These are phyloP conservation scores for Mormyrops boulengeri DNA, from an alignment of 2,797 vertebrate species.

Conservation along the genomic window DNA sequence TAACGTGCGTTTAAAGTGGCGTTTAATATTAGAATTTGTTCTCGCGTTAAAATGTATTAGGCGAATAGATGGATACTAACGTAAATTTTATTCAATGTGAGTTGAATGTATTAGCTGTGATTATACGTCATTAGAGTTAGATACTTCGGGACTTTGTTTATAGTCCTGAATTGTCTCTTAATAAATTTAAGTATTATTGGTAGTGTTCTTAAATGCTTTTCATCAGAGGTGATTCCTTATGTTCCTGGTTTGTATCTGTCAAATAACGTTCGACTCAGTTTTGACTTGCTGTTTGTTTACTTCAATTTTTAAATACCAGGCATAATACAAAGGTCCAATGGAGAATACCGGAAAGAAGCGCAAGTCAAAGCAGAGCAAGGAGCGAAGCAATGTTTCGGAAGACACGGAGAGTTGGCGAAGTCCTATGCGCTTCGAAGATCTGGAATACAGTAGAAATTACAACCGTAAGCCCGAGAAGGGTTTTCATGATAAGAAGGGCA, in stretches of 20 bases:
- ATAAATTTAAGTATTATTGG: neutral
- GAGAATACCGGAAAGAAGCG: constrained; percentile 68
- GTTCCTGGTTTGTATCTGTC: neutral
- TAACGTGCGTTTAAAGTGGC: neutral
- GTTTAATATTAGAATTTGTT: neutral
- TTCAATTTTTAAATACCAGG: constrained; percentile 34
- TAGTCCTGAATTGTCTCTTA: neutral
- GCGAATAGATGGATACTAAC: neutral
- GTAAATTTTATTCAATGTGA: neutral
- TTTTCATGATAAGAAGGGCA: constrained; percentile 59
- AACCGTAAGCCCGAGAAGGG: constrained; percentile 62
- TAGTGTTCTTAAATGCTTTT: neutral
- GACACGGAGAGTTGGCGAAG: constrained; percentile 62
- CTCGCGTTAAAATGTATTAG: neutral
- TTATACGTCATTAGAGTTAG: neutral
- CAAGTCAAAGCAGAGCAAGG: constrained; percentile 61
- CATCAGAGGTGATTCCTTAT: neutral
- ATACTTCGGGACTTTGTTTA: neutral
- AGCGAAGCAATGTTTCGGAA: constrained; percentile 49
- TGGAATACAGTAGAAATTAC: constrained; percentile 59
- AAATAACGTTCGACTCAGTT: neutral
- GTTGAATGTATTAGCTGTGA: neutral
- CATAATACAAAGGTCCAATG: constrained; percentile 62
- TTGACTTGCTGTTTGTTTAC: neutral
- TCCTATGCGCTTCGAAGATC: constrained; percentile 44